Base-by-base conservation (phyloP, 2,797 vertebrate genomes). In the Mormyrus hasselquistii region DNA sequence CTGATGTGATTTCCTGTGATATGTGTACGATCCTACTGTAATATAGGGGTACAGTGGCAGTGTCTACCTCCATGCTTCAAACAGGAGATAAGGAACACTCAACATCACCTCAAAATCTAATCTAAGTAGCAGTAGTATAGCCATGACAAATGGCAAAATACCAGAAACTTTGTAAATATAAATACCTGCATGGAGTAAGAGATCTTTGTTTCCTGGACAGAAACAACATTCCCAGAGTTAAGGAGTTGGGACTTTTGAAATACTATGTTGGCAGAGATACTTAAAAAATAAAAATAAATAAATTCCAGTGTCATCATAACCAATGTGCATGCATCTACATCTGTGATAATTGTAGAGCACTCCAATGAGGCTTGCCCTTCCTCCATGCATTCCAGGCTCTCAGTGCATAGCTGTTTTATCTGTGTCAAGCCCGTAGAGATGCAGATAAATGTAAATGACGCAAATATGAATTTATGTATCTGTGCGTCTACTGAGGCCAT, bases 161-260 rank as follows among this genome's bases (percentile, higher is more conserved):
- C 25, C 25, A 86, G 84, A 55, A 86, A 86, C 22, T 86, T 38
- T 86, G 49, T 86, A 53, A 84, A 84, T 49, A 84, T 84, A 84
- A 86, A 86, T 86, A 86, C 84, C 84, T 53, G 50, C 50, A 86
- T 86, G 50, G 47, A 34, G 47, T 86, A 34, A 52, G 25, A 86
- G 2, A 25, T 55, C 10, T 29, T 12, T 16, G 29, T 73, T 86
- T 29, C 50, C 47, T 53, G 84, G 22, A 86, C 14, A 49, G 49
- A 53, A 86, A 38, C 50, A 55, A 34, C 25, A 86, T 86, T 86
- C 84, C 84, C 49, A 55, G 29, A 55, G 5, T 50, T 86, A 49
- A 49, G 49, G 49, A 86, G n/a, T 29, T 86, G 84, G 49, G 84
- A 53, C 22, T 86, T 86, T 53, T 53, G n/a, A 52, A 85, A 85